A percentile compares a stretch with the other conserved stretches of the same genome.
Evolutionary conservation across 2,797 vertebrate species (phyloP).

Genomic region (Choloepus didactylus): DNA sequence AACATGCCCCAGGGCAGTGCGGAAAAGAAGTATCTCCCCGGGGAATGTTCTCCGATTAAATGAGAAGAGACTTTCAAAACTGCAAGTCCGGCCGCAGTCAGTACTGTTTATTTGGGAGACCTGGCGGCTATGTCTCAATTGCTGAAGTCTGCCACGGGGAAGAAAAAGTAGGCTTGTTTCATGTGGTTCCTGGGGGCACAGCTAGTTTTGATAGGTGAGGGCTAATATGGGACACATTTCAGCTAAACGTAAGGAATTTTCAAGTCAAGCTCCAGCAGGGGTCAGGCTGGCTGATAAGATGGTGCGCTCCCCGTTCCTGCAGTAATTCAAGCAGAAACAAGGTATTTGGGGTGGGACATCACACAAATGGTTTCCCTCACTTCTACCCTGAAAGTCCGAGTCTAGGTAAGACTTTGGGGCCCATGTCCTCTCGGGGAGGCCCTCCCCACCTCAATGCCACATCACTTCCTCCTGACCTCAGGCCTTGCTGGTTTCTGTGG

Average conservation of each 20-base stretch:
- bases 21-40: not conserved
- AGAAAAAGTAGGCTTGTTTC: not conserved
- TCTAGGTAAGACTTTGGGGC: not conserved
- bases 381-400: not conserved
- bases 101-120: not conserved
- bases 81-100: not conserved
- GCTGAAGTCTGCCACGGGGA: not conserved
- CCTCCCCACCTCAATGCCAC: not conserved
- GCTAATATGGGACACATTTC: not conserved
- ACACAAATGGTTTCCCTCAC: not conserved
- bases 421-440: not conserved
- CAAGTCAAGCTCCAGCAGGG: not conserved
- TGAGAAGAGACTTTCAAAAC: not conserved
- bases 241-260: not conserved
- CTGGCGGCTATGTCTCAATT: not conserved
- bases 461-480: not conserved
- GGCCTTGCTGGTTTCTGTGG: not conserved
- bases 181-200: not conserved
- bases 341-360: not conserved
- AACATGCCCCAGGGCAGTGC: not conserved
- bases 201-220: not conserved
- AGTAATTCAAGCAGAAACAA: not conserved
- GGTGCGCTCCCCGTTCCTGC: not conserved
- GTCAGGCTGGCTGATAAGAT: not conserved
- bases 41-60: not conserved